Percentiles rank a stretch among this genome's conserved stretches.
These are phyloP conservation scores for Trogon surrucura DNA, from an alignment of 2,113 vertebrate species.

Conservation along the genomic window DNA sequence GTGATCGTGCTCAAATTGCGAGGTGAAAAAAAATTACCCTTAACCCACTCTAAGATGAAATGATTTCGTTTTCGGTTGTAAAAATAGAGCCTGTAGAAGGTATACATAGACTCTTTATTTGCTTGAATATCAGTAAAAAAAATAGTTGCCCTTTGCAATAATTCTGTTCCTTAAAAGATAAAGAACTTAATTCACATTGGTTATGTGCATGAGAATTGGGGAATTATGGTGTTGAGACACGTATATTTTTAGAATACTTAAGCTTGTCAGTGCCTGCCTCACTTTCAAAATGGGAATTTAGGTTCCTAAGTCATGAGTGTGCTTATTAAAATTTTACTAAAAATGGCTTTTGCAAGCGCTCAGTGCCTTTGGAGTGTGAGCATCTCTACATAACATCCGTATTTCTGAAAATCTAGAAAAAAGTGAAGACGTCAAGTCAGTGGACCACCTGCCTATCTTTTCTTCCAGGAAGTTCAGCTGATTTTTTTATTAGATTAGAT, in stretches of 20 bases:
- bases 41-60: neutral
- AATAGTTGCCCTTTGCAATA: neutral
- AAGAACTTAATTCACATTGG: neutral
- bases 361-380: neutral
- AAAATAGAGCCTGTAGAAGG: neutral
- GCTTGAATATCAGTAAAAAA: neutral
- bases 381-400: accelerated
- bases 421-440: neutral
- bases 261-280: neutral
- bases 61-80: neutral
- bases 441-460: neutral
- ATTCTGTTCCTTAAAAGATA: neutral
- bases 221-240: neutral
- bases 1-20: neutral
- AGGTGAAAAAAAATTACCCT: neutral
- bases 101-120: neutral
- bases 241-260: neutral
- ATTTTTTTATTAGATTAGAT: neutral
- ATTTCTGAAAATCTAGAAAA: neutral
- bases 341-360: neutral
- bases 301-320: neutral
- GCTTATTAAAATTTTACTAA: neutral
- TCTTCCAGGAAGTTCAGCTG: neutral
- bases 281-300: neutral
- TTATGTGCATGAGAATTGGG: neutral